A percentile compares a stretch with the other conserved stretches of the same genome.
Conservation (phyloP, 2,888 invertebrate species). For the Synergus japonicus region DNA sequence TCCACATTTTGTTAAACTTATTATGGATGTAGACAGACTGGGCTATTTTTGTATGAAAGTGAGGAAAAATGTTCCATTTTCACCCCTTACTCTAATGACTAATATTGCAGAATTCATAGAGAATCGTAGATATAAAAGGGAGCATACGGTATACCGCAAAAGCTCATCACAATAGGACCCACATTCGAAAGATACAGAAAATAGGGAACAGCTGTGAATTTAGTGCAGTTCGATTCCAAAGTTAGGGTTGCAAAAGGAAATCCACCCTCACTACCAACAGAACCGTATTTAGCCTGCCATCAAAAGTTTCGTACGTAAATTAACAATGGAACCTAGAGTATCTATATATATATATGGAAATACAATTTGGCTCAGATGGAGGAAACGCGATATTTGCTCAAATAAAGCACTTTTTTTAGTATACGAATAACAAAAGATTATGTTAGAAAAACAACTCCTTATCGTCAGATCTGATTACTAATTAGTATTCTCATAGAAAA, state of each 20-base stretch:
- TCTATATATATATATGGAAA: conserved; percentile 6
- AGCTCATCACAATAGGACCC: conserved; percentile 29
- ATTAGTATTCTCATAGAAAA: background rate
- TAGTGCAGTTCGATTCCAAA: conserved; percentile 9
- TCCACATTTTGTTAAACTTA: background rate
- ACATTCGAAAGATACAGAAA: conserved; percentile 19
- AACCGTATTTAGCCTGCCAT: conserved; percentile 1
- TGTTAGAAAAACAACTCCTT: background rate
- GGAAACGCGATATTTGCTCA: conserved; percentile 13
- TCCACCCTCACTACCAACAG: conserved; percentile 18
- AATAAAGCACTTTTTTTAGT: conserved; percentile 6
- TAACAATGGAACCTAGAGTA: conserved; percentile 17
- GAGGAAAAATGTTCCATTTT: background rate
- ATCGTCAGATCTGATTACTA: background rate
- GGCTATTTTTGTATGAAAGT: background rate
- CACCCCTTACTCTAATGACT: background rate
- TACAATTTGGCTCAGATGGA: conserved; percentile 23
- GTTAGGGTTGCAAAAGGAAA: conserved; percentile 22
- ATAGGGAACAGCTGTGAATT: conserved; percentile 36
- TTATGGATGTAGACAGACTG: background rate
- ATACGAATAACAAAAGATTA: background rate
- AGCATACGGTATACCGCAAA: conserved; percentile 4
- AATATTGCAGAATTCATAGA: background rate
- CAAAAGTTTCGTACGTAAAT: conserved; percentile 19
- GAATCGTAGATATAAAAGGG: conserved; percentile 7